Conservation (phyloP, 2,888 invertebrate genomes). For the Cactoblastis cactorum region DNA sequence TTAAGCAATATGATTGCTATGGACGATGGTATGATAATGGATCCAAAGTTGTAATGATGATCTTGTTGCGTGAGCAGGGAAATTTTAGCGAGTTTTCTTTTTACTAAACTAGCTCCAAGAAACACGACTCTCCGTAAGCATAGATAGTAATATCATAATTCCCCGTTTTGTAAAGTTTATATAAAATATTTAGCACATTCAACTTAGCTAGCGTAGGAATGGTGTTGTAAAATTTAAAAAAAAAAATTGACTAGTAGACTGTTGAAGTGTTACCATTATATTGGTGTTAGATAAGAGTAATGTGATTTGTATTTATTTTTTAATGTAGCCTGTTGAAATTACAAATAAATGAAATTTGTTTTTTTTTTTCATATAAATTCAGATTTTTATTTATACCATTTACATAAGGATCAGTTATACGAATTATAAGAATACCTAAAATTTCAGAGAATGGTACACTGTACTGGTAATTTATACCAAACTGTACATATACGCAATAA, state of each 20-base stretch:
- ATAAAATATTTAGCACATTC: too few relatives aligned
- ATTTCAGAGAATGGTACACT: conserved; percentile 8
- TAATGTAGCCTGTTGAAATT: conserved; percentile 6
- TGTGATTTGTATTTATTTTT: conserved; percentile 1
- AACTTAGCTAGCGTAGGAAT: background rate
- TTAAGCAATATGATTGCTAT: background rate
- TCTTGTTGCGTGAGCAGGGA: too few relatives aligned
- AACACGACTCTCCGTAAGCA: too few relatives aligned
- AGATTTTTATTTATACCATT: conserved; percentile 16
- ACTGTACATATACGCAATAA: conserved; percentile 22
- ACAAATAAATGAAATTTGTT: conserved; percentile 10
- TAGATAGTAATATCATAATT: too few relatives aligned
- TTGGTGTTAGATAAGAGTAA: conserved; percentile 7
- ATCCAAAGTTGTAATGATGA: too few relatives aligned
- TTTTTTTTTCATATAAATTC: conserved; percentile 14
- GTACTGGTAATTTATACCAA: conserved; percentile 8
- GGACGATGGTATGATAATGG: background rate
- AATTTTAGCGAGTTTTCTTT: too few relatives aligned
- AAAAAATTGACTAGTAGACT: background rate
- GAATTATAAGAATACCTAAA: conserved; percentile 4
- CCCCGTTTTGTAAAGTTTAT: too few relatives aligned
- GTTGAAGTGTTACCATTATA: background rate
- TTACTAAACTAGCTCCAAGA: too few relatives aligned
- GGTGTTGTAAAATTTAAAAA: too few relatives aligned
- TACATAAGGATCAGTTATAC: conserved; percentile 7